A percentile compares a stretch with the other conserved stretches of the same genome.
phyloP scores from a whole-genome alignment of 2,113 vertebrate genomes.

The Laterallus jamaicensis region DNA sequence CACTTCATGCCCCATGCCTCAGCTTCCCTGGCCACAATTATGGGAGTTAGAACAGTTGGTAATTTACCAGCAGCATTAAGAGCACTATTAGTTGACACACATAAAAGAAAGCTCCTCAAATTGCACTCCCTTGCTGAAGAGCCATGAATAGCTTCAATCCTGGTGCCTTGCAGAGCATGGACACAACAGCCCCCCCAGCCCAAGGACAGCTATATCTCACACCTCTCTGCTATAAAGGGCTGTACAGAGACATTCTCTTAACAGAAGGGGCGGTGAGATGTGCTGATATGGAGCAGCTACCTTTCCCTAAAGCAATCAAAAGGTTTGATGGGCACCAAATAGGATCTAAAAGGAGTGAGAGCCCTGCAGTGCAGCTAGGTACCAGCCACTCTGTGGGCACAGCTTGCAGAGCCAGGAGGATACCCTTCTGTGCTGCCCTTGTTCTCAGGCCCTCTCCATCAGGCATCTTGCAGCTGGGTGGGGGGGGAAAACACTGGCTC shows the following conservation, averaged over 20 bases:
- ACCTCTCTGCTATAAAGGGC: neutral
- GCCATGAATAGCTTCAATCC: neutral
- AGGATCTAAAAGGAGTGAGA: neutral
- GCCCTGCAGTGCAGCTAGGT: neutral
- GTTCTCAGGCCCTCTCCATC: neutral
- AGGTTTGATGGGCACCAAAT: neutral
- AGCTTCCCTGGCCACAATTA: neutral
- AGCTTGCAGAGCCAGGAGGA: conserved; percentile 11
- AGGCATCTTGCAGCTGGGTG: neutral
- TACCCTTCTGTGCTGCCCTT: neutral
- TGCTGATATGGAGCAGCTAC: neutral
- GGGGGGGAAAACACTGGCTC: neutral
- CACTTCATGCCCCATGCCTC: neutral
- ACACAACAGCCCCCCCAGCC: neutral
- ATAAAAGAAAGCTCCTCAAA: neutral
- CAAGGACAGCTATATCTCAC: neutral
- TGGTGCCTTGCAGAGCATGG: neutral
- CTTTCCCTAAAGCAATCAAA: neutral
- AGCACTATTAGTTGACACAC: neutral
- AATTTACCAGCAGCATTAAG: neutral
- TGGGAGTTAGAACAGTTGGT: neutral
- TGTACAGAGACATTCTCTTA: neutral
- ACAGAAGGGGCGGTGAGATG: neutral
- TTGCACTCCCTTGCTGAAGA: neutral
- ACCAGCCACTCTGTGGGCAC: neutral